Evolutionary conservation across 2,888 invertebrate genomes (phyloP).

Genomic region (Drosophila pseudotalamancana): DNA sequence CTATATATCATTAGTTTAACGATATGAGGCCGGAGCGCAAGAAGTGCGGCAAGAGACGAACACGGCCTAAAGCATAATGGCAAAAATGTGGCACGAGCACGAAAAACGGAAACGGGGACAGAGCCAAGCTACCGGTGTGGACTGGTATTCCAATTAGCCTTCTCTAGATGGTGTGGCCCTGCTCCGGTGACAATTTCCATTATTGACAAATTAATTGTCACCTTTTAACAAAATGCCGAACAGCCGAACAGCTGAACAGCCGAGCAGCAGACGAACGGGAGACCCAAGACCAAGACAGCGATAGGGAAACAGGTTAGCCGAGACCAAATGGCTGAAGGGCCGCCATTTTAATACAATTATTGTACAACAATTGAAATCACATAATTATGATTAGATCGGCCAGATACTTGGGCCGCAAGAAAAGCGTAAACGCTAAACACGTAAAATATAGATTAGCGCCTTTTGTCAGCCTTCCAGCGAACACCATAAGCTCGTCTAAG

Average conservation of each 20-base stretch:
- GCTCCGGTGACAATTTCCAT: constrained; percentile 62
- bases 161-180: constrained; percentile 7
- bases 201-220: constrained; percentile 84
- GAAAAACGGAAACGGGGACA: constrained; percentile 5
- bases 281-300: constrained; percentile 21
- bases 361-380: constrained; percentile 64
- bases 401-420: constrained; percentile 28
- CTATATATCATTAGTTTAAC: constrained; percentile 62
- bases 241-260: constrained; percentile 1
- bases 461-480: constrained; percentile 44
- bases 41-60: constrained; percentile 32
- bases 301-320: neutral
- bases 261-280: constrained; percentile 15
- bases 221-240: constrained; percentile 81
- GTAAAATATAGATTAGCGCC: constrained; percentile 81
- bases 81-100: constrained; percentile 56
- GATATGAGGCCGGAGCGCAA: constrained; percentile 27
- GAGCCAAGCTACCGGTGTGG: constrained; percentile 9
- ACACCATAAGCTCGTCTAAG: constrained; percentile 38
- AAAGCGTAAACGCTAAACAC: constrained; percentile 74
- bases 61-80: constrained; percentile 41
- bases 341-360: constrained; percentile 60
- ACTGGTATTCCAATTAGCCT: constrained; percentile 23
- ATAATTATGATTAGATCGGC: constrained; percentile 77
- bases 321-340: constrained; percentile 17